These are phyloP conservation scores for Nephrotoma flavescens DNA, from an alignment of 2,888 invertebrate genomes.

Conservation along the genomic window DNA sequence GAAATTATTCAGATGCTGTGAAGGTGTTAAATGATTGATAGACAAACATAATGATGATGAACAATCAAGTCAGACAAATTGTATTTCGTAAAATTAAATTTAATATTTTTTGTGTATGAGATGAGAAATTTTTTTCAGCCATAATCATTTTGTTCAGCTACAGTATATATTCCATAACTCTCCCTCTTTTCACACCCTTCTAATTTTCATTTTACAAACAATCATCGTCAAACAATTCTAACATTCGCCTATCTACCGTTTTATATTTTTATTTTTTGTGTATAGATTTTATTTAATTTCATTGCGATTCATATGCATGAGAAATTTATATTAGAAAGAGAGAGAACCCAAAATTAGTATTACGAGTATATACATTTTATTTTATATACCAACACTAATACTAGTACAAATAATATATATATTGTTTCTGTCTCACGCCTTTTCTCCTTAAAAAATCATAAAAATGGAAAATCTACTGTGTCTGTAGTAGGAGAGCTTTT, in stretches of 20 bases:
- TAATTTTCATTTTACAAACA: slow-evolving; percentile 4
- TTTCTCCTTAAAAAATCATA: slow-evolving; percentile 3
- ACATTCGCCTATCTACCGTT: slow-evolving; percentile 3
- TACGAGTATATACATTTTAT: background rate
- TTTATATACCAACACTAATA: background rate
- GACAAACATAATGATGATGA: background rate
- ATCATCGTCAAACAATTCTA: slow-evolving; percentile 4
- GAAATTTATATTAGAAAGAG: background rate
- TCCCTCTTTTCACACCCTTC: slow-evolving; percentile 4
- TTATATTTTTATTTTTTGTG: background rate
- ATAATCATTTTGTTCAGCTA: background rate
- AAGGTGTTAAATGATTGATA: background rate
- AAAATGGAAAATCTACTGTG: background rate
- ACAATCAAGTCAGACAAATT: background rate
- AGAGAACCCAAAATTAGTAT: background rate
- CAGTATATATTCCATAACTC: background rate
- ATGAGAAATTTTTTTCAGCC: background rate
- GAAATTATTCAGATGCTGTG: background rate
- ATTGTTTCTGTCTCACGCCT: slow-evolving; percentile 3
- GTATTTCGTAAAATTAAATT: background rate
- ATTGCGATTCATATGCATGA: slow-evolving; percentile 4
- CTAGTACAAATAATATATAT: background rate
- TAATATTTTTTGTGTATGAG: too few species aligned
- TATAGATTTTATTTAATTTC: slow-evolving; percentile 5
- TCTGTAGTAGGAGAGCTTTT: slow-evolving; percentile 1